phyloP scores from a whole-genome alignment of 2,888 invertebrate species.

The Leptopilina syphax region DNA sequence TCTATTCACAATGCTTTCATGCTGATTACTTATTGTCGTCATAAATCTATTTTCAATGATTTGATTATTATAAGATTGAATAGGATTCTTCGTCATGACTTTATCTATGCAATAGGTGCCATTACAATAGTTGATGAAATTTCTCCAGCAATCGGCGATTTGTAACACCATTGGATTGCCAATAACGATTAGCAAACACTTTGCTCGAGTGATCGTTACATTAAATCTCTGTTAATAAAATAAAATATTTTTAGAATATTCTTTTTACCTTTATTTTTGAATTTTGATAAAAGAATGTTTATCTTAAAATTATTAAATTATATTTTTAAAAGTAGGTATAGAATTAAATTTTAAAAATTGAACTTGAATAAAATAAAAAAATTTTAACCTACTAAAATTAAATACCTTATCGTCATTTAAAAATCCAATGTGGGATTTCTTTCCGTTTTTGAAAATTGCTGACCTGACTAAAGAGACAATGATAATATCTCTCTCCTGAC shows the following conservation, averaged over 20 bases:
- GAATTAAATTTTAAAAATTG: no score
- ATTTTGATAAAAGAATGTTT: no score
- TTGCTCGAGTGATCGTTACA: slow-evolving; percentile 86
- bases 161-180: slow-evolving; percentile 76
- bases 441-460: slow-evolving; percentile 78
- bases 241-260: no score
- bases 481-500: slow-evolving; percentile 89
- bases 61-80: no score
- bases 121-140: slow-evolving; percentile 65
- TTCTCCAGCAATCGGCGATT: slow-evolving; percentile 64
- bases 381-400: not conserved
- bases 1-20: no score
- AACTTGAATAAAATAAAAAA: not conserved
- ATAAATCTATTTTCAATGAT: no score
- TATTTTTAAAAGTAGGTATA: no score
- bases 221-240: slow-evolving; percentile 81
- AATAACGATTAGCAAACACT: slow-evolving; percentile 82
- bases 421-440: slow-evolving; percentile 79
- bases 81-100: no score
- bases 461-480: slow-evolving; percentile 90
- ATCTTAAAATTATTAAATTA: no score
- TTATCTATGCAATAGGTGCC: slow-evolving; percentile 51
- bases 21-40: no score
- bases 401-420: slow-evolving; percentile 75
- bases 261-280: no score